Conservation (phyloP, 2,797 vertebrate species). For the Pangasius mekongensis region DNA sequence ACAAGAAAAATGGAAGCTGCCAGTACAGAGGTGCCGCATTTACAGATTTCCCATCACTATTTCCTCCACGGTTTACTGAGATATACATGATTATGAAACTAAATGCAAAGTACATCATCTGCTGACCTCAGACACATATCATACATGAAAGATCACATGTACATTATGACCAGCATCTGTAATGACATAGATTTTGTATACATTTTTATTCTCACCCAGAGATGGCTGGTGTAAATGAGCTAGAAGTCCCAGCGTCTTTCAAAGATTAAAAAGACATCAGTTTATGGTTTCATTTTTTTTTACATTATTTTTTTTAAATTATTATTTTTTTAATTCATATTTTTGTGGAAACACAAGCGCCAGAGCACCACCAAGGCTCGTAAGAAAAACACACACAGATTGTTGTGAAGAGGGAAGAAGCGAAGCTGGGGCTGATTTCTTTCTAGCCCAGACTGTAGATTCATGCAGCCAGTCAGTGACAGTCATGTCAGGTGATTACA, state of each 20-base stretch:
- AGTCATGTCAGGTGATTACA: neutral
- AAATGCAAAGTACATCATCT: neutral
- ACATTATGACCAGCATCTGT: neutral
- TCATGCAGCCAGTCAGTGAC: neutral
- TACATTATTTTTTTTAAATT: too few relatives aligned
- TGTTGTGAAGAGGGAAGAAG: neutral
- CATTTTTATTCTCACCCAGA: too few relatives aligned
- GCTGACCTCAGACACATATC: neutral
- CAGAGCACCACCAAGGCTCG: too few relatives aligned
- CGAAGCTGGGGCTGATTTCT: neutral
- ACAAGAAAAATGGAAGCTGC: conserved; percentile 9
- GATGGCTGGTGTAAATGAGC: too few relatives aligned
- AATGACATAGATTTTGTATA: neutral
- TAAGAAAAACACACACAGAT: too few relatives aligned
- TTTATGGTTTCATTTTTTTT: neutral
- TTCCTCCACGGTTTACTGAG: neutral
- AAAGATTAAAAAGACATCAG: neutral
- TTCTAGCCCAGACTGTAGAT: neutral
- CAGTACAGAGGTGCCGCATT: neutral
- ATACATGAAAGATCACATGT: neutral
- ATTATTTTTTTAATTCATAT: too few relatives aligned
- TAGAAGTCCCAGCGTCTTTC: neutral
- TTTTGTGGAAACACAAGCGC: too few relatives aligned
- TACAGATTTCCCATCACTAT: neutral
- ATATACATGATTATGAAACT: neutral